Base-by-base conservation (phyloP, 2,888 invertebrate genomes). In the Synanthedon andrenaeformis region DNA sequence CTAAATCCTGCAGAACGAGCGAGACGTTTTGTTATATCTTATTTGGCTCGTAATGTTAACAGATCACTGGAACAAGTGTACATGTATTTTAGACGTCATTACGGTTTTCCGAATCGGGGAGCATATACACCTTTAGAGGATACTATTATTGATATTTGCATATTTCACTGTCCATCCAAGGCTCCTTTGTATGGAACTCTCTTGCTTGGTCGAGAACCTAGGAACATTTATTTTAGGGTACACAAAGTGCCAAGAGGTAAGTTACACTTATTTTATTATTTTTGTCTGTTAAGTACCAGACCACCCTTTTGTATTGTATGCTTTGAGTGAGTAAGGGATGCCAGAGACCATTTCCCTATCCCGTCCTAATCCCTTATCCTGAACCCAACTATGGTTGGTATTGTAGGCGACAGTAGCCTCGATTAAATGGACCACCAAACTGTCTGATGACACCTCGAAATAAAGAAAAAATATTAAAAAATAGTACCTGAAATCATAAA, bases 1-100 rank as follows among this genome's bases (percentile, higher is more conserved):
- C 5, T 23, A 1, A 50, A 42, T 28, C 55, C 54, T 2, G 51
- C 49, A 19, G 58, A 61, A 45, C 5, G n/a, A 17, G 59, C 55
- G 1, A 57, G 59, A 42, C 56, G 28, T 14, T 57, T 57, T 54
- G 55, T 58, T 19, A 57, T 45, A 13, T 54, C 59, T 14, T 57
- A 54, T 23, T 49, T 61, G 13, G 58, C 58, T 10, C 54, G 45
- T n/a, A 57, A 57, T 11, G 23, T 61, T 10, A 13, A 57, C 28
- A 53, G 61, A 11, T 53, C 54, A 11, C 52, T 59, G 17, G 50
- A 55, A 11, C 57, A 59, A 53, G 58, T 59, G 2, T 57, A 54
- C 48, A 56, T 23, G 42, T 52, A 56, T 52, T 56, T 59, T 28
- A 28, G 55, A 12, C 28, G 3, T 5, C 45, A 52, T 23, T 56